Evolutionary conservation across 2,888 invertebrate genomes (phyloP).

Genomic region (Polydrusus cervinus): DNA sequence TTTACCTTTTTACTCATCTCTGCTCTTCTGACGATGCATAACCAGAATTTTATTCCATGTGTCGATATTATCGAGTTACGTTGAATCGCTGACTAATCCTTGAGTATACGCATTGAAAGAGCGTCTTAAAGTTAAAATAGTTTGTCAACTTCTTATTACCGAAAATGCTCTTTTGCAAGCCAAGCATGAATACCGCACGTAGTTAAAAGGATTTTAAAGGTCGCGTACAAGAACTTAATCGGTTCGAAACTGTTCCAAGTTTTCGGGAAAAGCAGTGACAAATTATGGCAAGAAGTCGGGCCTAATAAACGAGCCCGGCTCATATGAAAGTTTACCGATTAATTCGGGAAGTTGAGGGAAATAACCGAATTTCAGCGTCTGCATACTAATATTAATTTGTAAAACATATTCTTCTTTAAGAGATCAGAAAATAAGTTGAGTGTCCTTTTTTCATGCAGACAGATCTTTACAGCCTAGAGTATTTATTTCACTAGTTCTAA

Average conservation of each 20-base stretch:
- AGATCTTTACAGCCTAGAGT: no score
- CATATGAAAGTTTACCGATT: conserved; percentile 25
- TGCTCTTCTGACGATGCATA: no score
- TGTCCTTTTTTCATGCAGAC: no score
- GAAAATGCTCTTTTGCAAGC: conserved; percentile 22
- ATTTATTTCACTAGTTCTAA: no score
- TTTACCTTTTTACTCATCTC: no score
- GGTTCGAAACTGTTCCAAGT: conserved; percentile 30
- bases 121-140: conserved; percentile 18
- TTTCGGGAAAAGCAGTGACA: conserved; percentile 26
- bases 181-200: conserved; percentile 25
- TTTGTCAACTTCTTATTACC: conserved; percentile 7
- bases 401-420: neutral
- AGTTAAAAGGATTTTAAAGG: conserved; percentile 32
- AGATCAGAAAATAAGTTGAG: no score
- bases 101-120: neutral
- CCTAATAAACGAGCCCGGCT: conserved; percentile 36
- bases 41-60: no score
- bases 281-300: conserved; percentile 32
- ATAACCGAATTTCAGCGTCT: conserved; percentile 9
- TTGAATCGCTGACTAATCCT: no score
- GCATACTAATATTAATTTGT: conserved; percentile 14
- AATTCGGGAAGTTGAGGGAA: conserved; percentile 16
- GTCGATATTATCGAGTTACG: no score
- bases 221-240: conserved; percentile 31